A percentile compares a stretch with the other conserved stretches of the same genome.
Conservation (phyloP, 1,140 invertebrate species). For the Lycorma delicatula region DNA sequence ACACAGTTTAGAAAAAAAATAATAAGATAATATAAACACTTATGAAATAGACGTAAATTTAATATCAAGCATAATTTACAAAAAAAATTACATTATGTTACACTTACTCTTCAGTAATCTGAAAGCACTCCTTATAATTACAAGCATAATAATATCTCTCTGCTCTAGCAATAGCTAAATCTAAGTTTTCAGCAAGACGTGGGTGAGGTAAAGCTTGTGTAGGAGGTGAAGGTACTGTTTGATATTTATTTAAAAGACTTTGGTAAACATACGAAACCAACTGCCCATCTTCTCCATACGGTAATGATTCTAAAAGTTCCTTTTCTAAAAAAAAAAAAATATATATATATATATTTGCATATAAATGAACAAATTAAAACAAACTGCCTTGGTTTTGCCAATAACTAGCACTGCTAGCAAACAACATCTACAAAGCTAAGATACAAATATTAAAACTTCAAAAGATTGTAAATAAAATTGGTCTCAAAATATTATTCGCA, state of each 20-base stretch:
- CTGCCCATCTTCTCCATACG: slow-evolving; percentile 18
- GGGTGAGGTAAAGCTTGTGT: slow-evolving; percentile 13
- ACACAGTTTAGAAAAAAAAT: slow-evolving; percentile 12
- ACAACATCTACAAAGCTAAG: too few relatives aligned
- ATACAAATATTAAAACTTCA: too few relatives aligned
- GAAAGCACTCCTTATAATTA: slow-evolving; percentile 67
- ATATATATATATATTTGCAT: not conserved
- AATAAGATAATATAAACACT: slow-evolving; percentile 15
- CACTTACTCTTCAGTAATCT: slow-evolving; percentile 58
- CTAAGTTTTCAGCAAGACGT: slow-evolving; percentile 56
- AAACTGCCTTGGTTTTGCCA: too few relatives aligned
- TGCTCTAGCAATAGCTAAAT: slow-evolving; percentile 65
- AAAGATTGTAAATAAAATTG: too few relatives aligned
- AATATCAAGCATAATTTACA: slow-evolving; percentile 5
- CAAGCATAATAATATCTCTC: slow-evolving; percentile 82
- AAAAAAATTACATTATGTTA: slow-evolving; percentile 15
- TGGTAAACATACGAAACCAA: slow-evolving; percentile 21
- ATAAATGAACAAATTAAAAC: too few relatives aligned
- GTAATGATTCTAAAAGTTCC: slow-evolving; percentile 26
- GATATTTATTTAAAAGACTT: slow-evolving; percentile 25
- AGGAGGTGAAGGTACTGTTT: slow-evolving; percentile 10
- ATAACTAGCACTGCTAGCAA: too few relatives aligned
- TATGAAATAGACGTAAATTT: slow-evolving; percentile 9
- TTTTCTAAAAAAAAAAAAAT: slow-evolving; percentile 19
- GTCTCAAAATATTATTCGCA: too few relatives aligned